A percentile compares a stretch with the other conserved stretches of the same genome.
These are phyloP conservation scores for Picus viridis DNA, from an alignment of 2,797 vertebrate genomes.

Conservation along the genomic window DNA sequence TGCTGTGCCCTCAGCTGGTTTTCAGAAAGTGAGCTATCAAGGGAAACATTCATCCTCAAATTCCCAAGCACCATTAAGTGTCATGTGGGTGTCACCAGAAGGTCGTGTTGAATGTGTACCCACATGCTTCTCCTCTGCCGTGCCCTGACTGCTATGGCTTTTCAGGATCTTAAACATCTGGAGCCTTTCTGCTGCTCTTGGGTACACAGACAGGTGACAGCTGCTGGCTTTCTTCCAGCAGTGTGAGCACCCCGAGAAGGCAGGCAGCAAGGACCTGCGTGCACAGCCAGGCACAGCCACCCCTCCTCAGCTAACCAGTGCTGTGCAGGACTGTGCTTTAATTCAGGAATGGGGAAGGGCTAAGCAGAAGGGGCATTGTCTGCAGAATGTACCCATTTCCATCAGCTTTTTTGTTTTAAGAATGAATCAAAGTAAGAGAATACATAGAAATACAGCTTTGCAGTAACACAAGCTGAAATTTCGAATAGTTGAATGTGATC, in stretches of 20 bases:
- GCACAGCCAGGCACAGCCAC: accelerated
- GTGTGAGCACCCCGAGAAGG: background rate
- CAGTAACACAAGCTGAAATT: background rate
- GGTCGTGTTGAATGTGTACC: accelerated
- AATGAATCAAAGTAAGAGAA: background rate
- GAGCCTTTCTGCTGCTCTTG: background rate
- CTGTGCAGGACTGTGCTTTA: background rate
- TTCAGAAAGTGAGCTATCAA: background rate
- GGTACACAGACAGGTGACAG: background rate
- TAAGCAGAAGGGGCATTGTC: background rate
- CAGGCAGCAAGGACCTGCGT: background rate
- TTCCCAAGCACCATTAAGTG: background rate
- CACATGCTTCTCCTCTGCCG: accelerated
- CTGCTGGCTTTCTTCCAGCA: background rate
- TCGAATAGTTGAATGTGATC: background rate
- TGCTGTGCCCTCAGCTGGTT: background rate
- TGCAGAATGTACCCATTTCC: background rate
- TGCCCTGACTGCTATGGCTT: background rate
- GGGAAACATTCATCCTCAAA: background rate
- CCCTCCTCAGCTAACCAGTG: background rate
- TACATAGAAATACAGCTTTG: background rate
- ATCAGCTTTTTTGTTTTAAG: background rate
- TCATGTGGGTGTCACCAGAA: background rate
- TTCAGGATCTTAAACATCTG: background rate
- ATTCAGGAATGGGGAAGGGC: accelerated